These are phyloP conservation scores for Myripristis murdjan DNA, from an alignment of 2,797 vertebrate species.

Conservation along the genomic window DNA sequence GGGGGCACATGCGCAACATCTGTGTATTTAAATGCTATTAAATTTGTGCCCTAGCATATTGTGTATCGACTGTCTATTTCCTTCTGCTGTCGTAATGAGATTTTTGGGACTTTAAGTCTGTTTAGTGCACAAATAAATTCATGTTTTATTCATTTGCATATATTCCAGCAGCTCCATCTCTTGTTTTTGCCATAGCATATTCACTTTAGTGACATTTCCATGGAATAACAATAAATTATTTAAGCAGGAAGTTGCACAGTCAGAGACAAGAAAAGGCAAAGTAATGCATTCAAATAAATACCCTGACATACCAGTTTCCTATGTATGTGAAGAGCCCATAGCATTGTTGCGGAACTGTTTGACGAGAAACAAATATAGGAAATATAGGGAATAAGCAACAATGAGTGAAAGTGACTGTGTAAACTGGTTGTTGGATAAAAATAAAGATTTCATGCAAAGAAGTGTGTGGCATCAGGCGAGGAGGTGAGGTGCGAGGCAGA, in stretches of 20 bases:
- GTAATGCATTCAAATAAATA: conserved; percentile 4
- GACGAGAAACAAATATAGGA: background rate
- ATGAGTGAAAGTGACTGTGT: background rate
- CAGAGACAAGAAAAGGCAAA: background rate
- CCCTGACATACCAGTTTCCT: background rate
- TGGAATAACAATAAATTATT: conserved; percentile 26
- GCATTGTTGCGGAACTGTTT: background rate
- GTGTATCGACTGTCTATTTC: too few species aligned
- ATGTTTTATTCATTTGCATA: too few species aligned
- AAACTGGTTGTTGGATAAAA: background rate
- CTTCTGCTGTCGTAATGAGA: too few species aligned
- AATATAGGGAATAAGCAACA: background rate
- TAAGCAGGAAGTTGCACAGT: conserved; percentile 2
- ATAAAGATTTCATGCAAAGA: background rate
- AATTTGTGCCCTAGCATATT: background rate
- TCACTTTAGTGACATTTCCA: background rate
- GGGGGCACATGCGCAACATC: background rate
- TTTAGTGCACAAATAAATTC: too few species aligned
- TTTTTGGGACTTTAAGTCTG: too few species aligned
- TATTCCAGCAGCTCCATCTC: too few species aligned
- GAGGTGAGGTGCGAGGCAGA: conserved; percentile 6
- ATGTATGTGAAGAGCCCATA: background rate
- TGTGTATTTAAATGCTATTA: conserved; percentile 3
- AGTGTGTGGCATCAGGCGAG: conserved; percentile 5
- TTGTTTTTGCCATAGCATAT: background rate